A percentile compares a stretch with the other conserved stretches of the same genome.
These are phyloP conservation scores for Probosciger aterrimus DNA, from an alignment of 2,113 vertebrate genomes.

Conservation along the genomic window DNA sequence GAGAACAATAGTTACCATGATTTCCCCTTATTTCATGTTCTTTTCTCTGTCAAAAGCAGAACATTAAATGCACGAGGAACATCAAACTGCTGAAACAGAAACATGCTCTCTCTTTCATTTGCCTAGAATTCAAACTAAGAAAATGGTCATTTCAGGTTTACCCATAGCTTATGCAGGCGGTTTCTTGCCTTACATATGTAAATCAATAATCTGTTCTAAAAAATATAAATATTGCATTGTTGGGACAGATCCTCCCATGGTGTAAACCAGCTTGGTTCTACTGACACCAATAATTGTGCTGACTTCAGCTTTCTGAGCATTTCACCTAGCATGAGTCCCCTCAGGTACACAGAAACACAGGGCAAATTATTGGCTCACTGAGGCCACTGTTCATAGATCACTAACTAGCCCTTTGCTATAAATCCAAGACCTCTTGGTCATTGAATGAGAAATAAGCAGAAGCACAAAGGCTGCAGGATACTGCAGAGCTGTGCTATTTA, in stretches of 20 bases:
- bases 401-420: neutral
- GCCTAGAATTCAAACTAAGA: neutral
- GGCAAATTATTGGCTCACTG: neutral
- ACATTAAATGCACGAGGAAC: neutral
- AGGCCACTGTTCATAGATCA: neutral
- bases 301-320: neutral
- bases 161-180: neutral
- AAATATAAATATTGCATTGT: neutral
- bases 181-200: neutral
- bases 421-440: neutral
- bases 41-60: conserved; percentile 17
- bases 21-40: conserved; percentile 43
- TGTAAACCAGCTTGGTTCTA: neutral
- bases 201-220: neutral
- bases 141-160: neutral
- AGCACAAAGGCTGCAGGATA: neutral
- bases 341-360: neutral
- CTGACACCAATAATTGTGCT: neutral
- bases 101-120: neutral
- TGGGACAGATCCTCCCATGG: neutral
- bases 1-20: conserved; percentile 48
- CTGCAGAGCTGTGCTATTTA: neutral
- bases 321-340: neutral
- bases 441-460: neutral
- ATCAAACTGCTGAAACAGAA: neutral